Base-by-base conservation (phyloP, 2,797 vertebrate species). In the Lates japonicus region DNA sequence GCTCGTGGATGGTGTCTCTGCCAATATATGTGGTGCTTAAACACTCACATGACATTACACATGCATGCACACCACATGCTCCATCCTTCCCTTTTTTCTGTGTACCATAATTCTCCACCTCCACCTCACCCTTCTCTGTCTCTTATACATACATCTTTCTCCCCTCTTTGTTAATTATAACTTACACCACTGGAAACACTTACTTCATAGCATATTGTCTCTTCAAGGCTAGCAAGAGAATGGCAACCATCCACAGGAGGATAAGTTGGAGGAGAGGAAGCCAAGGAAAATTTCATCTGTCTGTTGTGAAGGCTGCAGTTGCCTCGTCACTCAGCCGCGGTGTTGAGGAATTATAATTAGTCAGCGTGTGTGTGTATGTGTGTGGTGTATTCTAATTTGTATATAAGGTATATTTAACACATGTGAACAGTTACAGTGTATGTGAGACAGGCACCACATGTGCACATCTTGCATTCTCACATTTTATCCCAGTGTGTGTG, bases 191-290 rank as follows among this genome's bases (percentile, higher is more conserved):
- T 96, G 97, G 97, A n/a, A 98, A 96, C 96, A 97, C 97, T 97
- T 98, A 97, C 98, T 98, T 98, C 97, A 97, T 96, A 99, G 97
- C 98, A 99, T 99, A 99, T 98, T 99, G 98, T 99, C 96, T 98
- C 96, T 98, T 97, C 97, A 96, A 98, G 97, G 97, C 97, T 97
- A 95, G 91, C 83, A 95, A n/a, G n/a, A n/a, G n/a, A n/a, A n/a
- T n/a, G 97, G 96, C 96, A 98, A 99, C 98, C 98, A 98, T 98
- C 96, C 96, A 98, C 97, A 97, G 98, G 98, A 97, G 96, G 90
- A 97, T 94, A 98, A 98, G 97, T 98, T 97, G 95, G 97, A 97
- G 97, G 97, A 98, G 97, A 97, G n/a, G n/a, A n/a, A n/a, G n/a
- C n/a, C n/a, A 97, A 97, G 97, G 97, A 98, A 99, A 98, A 98